Evolutionary conservation across 2,113 vertebrate species (phyloP), one percentile per base, ranked within the genome.

Genomic region (Rhodinocichla rosea): DNA sequence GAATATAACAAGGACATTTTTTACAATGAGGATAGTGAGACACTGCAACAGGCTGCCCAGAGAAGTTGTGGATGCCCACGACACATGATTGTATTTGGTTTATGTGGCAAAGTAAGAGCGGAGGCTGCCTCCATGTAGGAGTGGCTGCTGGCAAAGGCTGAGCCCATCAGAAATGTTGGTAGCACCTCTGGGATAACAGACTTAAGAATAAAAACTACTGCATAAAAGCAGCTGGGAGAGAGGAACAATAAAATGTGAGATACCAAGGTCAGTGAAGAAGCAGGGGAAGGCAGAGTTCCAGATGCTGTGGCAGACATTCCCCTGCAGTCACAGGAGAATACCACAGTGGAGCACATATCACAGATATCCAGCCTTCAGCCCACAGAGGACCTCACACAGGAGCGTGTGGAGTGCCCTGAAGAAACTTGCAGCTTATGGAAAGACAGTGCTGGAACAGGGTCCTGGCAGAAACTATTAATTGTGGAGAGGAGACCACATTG

Each of bases 121-220:
- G 5, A 22, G 17, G 8, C 20, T 92, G 23, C 10, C 23, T 32
- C 10, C 6, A 39, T 24, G 11, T 11, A 24, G 15, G n/a, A 39
- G 11, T 0, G 0, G 2, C 9, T 0, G 1, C 53, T 53, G 32
- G 56, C 16, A 30, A 89, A 86, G 19, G 20, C 15, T 47, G 30
- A 68, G 23, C 9, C 11, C 13, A 65, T 40, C 35, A 62, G 16
- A 23, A 2, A 63, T 50, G 33, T 0, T 53, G 22, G 15, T 22
- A 87, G 40, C 0, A 0, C 15, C 11, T 87, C 52, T 62, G 20
- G 57, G 33, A 44, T 37, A 65, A 73, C 18, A 57, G 22, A 33
- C 11, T 28, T 19, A 65, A 20, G 37, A 37, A 73, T 33, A 26
- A 65, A 65, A 81, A 39, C 8, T 7, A 28, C 37, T 24, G 15